Conservation (phyloP, 1,140 invertebrate species). For the Leguminivora glycinivorella region DNA sequence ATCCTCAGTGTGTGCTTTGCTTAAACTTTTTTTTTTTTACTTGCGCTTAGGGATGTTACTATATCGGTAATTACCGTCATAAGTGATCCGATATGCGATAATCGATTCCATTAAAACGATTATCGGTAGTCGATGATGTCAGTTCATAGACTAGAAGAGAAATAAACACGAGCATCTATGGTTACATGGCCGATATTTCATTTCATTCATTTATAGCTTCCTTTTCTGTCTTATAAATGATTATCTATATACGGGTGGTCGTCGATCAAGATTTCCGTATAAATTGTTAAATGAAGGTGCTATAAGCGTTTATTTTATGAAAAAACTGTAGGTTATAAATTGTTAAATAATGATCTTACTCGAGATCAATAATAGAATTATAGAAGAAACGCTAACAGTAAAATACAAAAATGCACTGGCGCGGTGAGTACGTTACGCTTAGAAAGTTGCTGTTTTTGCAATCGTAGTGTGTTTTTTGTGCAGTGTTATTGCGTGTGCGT, state of each 20-base stretch:
- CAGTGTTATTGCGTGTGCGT: conserved; percentile 39
- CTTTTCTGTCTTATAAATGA: conserved; percentile 69
- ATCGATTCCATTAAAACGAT: not conserved
- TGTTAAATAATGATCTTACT: conserved; percentile 95
- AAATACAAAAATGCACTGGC: conserved; percentile 97
- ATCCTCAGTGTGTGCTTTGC: not conserved
- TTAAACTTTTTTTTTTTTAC: not conserved
- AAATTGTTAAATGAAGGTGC: conserved; percentile 78
- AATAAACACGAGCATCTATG: conserved; percentile 44
- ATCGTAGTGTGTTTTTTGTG: conserved; percentile 55
- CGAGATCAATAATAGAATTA: conserved; percentile 98
- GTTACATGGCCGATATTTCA: conserved; percentile 66
- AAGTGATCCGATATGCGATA: not conserved
- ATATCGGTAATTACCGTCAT: not conserved
- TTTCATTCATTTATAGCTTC: conserved; percentile 70
- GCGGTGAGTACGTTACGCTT: conserved; percentile 88
- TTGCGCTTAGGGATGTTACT: not conserved
- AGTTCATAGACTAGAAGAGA: conserved; percentile 25
- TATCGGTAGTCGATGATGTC: conserved; percentile 22
- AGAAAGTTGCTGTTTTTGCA: conserved; percentile 71
- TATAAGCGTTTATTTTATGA: conserved; percentile 78
- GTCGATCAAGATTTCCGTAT: conserved; percentile 70
- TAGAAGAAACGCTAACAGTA: conserved; percentile 95
- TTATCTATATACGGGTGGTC: conserved; percentile 72
- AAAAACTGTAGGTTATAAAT: conserved; percentile 76